Evolutionary conservation across 2,797 vertebrate genomes (phyloP).

Genomic region (Poeciliopsis presidionis): DNA sequence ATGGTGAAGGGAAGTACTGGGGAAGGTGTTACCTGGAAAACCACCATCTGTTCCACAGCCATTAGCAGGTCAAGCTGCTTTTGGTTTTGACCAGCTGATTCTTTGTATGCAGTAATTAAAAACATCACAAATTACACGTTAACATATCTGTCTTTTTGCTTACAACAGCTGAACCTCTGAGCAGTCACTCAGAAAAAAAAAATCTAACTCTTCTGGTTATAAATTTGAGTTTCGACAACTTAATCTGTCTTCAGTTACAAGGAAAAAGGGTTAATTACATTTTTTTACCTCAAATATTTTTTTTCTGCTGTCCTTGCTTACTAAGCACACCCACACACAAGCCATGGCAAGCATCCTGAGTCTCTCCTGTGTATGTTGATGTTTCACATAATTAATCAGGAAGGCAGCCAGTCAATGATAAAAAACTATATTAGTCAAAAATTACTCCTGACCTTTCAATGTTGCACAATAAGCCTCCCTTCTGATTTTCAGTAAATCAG

Average conservation of each 20-base stretch:
- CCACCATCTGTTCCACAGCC: background rate
- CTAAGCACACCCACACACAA: slow-evolving; percentile 49
- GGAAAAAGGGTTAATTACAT: slow-evolving; percentile 38
- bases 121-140: background rate
- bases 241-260: slow-evolving; percentile 17
- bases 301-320: slow-evolving; percentile 8
- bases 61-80: background rate
- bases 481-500: slow-evolving; percentile 54
- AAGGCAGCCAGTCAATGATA: slow-evolving; percentile 45
- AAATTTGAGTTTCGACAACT: slow-evolving; percentile 17
- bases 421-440: slow-evolving; percentile 60
- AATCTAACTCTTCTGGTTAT: slow-evolving; percentile 5
- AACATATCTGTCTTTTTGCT: background rate
- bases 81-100: background rate
- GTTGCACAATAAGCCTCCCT: slow-evolving; percentile 46
- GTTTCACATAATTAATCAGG: slow-evolving; percentile 54
- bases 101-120: background rate
- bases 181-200: slow-evolving; percentile 6
- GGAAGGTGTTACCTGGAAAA: background rate
- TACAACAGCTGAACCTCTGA: slow-evolving; percentile 11
- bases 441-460: slow-evolving; percentile 62
- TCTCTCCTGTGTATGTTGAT: slow-evolving; percentile 37
- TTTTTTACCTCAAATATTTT: slow-evolving; percentile 24
- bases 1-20: background rate
- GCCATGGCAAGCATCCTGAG: slow-evolving; percentile 15